These are phyloP conservation scores for Xestia rhomboidea DNA, from an alignment of 2,888 invertebrate genomes.

Conservation along the genomic window DNA sequence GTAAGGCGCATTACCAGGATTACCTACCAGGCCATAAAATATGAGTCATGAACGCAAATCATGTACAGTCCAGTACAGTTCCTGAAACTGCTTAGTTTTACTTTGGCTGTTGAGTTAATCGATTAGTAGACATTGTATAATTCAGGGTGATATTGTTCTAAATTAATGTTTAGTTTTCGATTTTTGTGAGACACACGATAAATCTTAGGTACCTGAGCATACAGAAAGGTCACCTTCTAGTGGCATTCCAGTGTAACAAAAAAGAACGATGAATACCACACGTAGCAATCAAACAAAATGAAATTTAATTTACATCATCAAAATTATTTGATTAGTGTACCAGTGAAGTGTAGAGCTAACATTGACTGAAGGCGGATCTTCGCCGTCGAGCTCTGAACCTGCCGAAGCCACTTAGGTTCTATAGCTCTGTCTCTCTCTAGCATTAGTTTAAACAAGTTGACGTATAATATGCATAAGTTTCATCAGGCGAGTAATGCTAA, in stretches of 20 bases:
- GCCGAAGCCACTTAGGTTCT: constrained; percentile 60
- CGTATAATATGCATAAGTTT: constrained; percentile 75
- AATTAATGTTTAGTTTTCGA: background rate
- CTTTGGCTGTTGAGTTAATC: background rate
- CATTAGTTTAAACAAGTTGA: constrained; percentile 70
- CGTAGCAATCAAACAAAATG: constrained; percentile 58
- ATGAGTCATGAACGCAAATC: background rate
- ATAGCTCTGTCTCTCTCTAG: constrained; percentile 64
- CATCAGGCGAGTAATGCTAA: constrained; percentile 80
- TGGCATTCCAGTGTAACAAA: constrained; percentile 12
- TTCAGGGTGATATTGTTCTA: background rate
- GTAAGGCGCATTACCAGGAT: background rate
- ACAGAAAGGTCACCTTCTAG: background rate
- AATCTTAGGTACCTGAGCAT: background rate
- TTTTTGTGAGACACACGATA: background rate
- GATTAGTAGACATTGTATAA: background rate
- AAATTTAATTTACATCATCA: constrained; percentile 70
- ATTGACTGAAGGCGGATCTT: constrained; percentile 73
- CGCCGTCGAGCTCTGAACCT: constrained; percentile 53
- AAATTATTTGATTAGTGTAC: constrained; percentile 76
- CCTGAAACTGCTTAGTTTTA: background rate
- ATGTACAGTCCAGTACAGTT: background rate
- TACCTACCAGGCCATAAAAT: constrained; percentile 19
- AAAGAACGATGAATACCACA: constrained; percentile 30
- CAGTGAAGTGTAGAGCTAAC: constrained; percentile 78